Evolutionary conservation across 2,113 vertebrate species (phyloP).

Genomic region (Trogon surrucura): DNA sequence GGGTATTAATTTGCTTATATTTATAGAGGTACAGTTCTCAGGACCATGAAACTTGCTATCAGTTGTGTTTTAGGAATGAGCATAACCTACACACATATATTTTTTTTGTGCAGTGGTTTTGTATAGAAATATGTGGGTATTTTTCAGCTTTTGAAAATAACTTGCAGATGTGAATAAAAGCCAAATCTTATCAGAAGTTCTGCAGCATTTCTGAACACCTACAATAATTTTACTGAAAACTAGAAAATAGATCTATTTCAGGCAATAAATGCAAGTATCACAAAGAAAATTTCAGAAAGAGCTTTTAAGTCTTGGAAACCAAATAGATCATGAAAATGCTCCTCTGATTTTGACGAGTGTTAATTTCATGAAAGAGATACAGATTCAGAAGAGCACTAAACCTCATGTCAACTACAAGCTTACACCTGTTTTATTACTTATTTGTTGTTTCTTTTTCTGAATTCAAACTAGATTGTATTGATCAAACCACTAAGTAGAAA

Average conservation of each 20-base stretch:
- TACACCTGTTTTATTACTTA: neutral
- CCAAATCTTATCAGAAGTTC: neutral
- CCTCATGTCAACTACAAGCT: neutral
- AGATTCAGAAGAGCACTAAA: neutral
- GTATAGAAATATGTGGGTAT: fast-evolving
- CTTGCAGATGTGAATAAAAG: neutral
- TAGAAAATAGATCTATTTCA: neutral
- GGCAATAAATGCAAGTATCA: neutral
- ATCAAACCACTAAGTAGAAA: neutral
- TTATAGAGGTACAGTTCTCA: neutral
- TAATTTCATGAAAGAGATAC: neutral
- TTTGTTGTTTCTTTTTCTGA: neutral
- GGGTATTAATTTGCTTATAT: neutral
- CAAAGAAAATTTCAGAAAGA: neutral
- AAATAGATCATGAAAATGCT: neutral
- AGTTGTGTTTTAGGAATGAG: neutral
- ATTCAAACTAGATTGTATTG: neutral
- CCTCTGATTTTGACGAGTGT: neutral
- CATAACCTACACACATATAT: neutral
- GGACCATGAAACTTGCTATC: neutral
- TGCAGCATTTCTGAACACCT: neutral
- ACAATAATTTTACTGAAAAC: neutral
- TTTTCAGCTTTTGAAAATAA: neutral
- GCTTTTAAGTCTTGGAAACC: neutral
- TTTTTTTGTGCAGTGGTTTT: neutral